Evolutionary conservation across 2,797 vertebrate genomes (phyloP).

Genomic region (Staurois parvus): DNA sequence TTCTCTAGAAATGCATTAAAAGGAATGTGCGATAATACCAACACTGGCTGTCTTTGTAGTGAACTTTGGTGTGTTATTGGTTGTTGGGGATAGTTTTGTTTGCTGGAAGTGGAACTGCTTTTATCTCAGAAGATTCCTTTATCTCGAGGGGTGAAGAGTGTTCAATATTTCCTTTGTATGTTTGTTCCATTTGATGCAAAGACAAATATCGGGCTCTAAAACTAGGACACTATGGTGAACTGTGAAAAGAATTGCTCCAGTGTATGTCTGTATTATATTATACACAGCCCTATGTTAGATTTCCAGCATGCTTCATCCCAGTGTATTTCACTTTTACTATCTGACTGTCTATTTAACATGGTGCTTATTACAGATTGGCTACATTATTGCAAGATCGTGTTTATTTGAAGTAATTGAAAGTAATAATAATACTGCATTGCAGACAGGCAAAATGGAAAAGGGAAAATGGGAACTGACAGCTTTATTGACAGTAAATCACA

Average conservation of each 20-base stretch:
- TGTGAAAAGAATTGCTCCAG: not conserved
- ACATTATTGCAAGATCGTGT: not conserved
- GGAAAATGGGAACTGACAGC: not conserved
- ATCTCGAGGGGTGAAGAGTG: slow-evolving; percentile 3
- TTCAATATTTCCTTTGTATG: not conserved
- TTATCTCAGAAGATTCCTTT: slow-evolving; percentile 14
- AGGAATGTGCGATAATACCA: slow-evolving; percentile 3
- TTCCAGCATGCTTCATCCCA: not conserved
- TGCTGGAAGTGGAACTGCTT: slow-evolving; percentile 12
- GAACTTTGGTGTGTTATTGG: slow-evolving; percentile 14
- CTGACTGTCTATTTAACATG: not conserved
- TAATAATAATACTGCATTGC: not conserved
- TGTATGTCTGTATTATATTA: not conserved
- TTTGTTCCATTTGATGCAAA: slow-evolving; percentile 20
- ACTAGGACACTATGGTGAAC: not conserved
- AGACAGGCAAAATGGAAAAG: not conserved
- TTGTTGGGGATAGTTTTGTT: slow-evolving; percentile 28
- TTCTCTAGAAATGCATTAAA: not conserved
- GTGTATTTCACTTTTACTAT: not conserved
- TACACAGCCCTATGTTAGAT: not conserved
- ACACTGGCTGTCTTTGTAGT: not conserved
- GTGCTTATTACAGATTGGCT: not conserved
- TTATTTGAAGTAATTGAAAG: not conserved
- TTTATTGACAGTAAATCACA: not conserved
- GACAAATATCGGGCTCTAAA: not conserved